phyloP scores from a whole-genome alignment of 2,113 vertebrate genomes.

The Chaetorhynchus papuensis region DNA sequence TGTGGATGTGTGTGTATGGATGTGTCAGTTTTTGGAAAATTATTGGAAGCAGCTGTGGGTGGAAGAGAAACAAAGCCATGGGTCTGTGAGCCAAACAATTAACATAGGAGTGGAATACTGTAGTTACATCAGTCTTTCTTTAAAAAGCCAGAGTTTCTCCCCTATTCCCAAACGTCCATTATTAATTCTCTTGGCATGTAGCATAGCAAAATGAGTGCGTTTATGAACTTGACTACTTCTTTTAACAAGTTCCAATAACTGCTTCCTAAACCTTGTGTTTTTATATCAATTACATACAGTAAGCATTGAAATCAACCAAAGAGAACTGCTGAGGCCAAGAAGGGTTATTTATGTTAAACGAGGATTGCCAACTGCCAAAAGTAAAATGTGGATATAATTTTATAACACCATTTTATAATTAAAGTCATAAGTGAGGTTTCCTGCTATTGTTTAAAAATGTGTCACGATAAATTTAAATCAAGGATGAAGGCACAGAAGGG shows the following conservation, averaged over 20 bases:
- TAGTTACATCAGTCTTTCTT: constrained; percentile 67
- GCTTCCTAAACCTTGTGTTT: constrained; percentile 80
- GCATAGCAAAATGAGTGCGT: constrained; percentile 71
- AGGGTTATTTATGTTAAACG: constrained; percentile 69
- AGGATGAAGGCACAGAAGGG: constrained; percentile 63
- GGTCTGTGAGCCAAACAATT: constrained; percentile 62
- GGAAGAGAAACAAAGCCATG: constrained; percentile 59
- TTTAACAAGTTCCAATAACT: constrained; percentile 81
- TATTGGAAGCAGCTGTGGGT: constrained; percentile 64
- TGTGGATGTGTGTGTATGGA: background rate
- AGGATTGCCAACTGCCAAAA: constrained; percentile 70
- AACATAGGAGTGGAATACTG: constrained; percentile 56
- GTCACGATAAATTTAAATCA: constrained; percentile 81
- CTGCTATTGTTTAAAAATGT: constrained; percentile 84
- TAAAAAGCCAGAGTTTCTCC: constrained; percentile 65
- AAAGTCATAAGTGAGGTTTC: constrained; percentile 84
- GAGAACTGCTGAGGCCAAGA: constrained; percentile 68
- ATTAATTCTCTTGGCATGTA: constrained; percentile 78
- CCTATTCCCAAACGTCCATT: constrained; percentile 64
- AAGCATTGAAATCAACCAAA: constrained; percentile 75
- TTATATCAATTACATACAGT: constrained; percentile 80
- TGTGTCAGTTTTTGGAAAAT: constrained; percentile 35
- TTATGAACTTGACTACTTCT: constrained; percentile 79
- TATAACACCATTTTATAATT: constrained; percentile 84
- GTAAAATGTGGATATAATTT: constrained; percentile 84